These are phyloP conservation scores for Ephestia elutella DNA, from an alignment of 1,140 invertebrate genomes.

Conservation along the genomic window DNA sequence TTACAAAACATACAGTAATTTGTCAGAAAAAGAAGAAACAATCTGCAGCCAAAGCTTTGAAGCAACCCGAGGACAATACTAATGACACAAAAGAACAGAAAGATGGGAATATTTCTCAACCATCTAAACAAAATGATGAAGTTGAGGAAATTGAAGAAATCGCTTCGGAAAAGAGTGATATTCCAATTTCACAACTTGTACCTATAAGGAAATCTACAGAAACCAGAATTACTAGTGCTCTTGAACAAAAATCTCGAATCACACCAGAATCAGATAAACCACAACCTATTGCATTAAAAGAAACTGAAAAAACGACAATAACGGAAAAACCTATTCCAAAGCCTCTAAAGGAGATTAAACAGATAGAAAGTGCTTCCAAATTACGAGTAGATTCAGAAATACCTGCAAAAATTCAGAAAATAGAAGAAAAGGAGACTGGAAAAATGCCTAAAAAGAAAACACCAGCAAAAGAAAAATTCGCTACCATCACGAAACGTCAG, in stretches of 20 bases:
- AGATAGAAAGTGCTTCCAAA: not conserved
- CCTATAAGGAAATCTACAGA: not conserved
- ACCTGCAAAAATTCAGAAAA: constrained; percentile 8
- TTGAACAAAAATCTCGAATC: not conserved
- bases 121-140: constrained; percentile 2
- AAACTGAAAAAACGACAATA: not conserved
- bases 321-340: not conserved
- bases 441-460: constrained; percentile 46
- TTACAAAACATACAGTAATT: constrained; percentile 63
- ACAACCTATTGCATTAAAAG: not conserved
- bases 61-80: constrained; percentile 13
- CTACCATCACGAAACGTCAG: constrained; percentile 40
- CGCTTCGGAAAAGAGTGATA: not conserved
- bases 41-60: constrained; percentile 41
- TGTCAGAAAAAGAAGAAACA: constrained; percentile 67
- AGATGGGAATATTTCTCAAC: constrained; percentile 24
- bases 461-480: constrained; percentile 40
- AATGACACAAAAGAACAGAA: constrained; percentile 13
- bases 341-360: not conserved
- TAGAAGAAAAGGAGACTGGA: constrained; percentile 11
- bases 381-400: not conserved
- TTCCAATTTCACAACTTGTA: not conserved
- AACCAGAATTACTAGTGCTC: not conserved
- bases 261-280: not conserved
- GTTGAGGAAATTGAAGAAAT: constrained; percentile 4